Evolutionary conservation across 2,888 invertebrate species (phyloP).

Genomic region (Gryllus longicercus): DNA sequence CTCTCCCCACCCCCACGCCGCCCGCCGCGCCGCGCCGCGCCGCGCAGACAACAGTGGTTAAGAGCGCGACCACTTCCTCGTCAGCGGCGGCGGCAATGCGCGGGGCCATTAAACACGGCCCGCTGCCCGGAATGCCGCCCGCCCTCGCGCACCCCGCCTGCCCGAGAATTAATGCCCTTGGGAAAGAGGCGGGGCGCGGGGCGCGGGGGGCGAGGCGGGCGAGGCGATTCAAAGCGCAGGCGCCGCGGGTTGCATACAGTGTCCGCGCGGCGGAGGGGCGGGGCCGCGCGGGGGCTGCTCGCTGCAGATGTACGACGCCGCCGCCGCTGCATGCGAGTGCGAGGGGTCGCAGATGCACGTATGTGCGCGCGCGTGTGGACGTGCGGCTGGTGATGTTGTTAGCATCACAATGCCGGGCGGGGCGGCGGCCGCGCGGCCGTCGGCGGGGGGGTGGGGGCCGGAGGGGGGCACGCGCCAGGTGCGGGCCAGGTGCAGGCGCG

Average conservation of each 20-base stretch:
- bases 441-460: neutral
- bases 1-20: no score
- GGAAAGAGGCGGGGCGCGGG: neutral
- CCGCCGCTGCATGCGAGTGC: neutral
- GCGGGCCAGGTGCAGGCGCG: neutral
- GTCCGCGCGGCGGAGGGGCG: neutral
- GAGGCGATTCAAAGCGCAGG: neutral
- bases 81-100: neutral
- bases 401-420: neutral
- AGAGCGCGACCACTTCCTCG: neutral
- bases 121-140: neutral
- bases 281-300: neutral
- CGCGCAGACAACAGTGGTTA: no score
- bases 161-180: neutral
- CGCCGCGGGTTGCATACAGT: neutral
- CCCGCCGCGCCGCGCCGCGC: no score
- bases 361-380: neutral
- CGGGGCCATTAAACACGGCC: neutral
- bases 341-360: constrained; percentile 6
- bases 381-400: neutral
- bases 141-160: neutral
- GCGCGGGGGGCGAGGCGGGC: neutral
- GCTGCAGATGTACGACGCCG: neutral
- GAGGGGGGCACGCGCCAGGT: neutral
- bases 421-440: neutral